Conservation (phyloP, 1,140 invertebrate species). For the Drosophila orena region DNA sequence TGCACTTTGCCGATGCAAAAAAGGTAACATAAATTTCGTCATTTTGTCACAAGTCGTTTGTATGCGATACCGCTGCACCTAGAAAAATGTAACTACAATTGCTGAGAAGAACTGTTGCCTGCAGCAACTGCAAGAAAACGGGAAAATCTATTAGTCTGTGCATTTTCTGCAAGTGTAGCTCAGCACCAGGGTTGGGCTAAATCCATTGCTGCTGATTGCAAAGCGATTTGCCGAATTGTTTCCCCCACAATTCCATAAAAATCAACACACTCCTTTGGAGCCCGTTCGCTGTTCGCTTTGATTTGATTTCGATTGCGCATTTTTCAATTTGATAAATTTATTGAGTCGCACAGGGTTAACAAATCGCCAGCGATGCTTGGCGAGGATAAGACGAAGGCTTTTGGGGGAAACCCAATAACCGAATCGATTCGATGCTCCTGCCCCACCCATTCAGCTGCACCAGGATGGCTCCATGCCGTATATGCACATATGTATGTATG, state of each 20-base stretch:
- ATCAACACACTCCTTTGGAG: constrained; percentile 58
- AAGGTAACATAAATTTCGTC: constrained; percentile 76
- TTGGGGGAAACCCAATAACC: constrained; percentile 66
- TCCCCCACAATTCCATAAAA: constrained; percentile 64
- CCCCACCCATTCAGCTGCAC: background rate
- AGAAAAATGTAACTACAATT: background rate
- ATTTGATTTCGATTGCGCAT: constrained; percentile 77
- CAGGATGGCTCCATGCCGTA: constrained; percentile 20
- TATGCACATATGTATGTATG: too few species aligned
- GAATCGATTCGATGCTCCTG: constrained; percentile 17
- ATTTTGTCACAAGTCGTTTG: constrained; percentile 79
- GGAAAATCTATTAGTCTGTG: too few species aligned
- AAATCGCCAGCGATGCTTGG: constrained; percentile 59
- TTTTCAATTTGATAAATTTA: constrained; percentile 82
- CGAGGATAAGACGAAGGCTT: constrained; percentile 45
- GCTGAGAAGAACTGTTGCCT: background rate
- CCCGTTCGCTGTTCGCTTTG: constrained; percentile 52
- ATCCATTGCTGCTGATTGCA: constrained; percentile 58
- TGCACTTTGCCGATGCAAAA: constrained; percentile 73
- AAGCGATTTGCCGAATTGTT: constrained; percentile 73
- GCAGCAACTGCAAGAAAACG: too few species aligned
- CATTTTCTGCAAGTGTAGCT: constrained; percentile 10
- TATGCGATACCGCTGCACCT: constrained; percentile 27
- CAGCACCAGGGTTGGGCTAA: constrained; percentile 38
- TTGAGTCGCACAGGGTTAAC: constrained; percentile 55